These are phyloP conservation scores for Cyprinodon diabolis DNA, from an alignment of 2,797 vertebrate species.

Conservation along the genomic window DNA sequence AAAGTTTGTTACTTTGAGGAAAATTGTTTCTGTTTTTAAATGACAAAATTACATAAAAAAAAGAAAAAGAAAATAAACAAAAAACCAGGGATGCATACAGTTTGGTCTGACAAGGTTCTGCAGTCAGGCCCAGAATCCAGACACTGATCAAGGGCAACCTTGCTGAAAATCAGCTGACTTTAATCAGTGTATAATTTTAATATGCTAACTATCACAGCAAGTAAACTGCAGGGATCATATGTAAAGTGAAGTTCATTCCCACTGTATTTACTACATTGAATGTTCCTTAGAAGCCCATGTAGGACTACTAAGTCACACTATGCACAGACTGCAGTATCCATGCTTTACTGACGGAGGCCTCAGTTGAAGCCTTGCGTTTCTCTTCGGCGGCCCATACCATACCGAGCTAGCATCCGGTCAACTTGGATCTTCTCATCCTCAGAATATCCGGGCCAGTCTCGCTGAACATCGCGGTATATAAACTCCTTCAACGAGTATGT, in stretches of 20 bases:
- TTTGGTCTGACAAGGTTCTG: too few species aligned
- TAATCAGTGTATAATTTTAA: too few species aligned
- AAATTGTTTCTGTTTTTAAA: too few species aligned
- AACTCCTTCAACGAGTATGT: conserved; percentile 90
- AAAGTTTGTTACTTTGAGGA: too few species aligned
- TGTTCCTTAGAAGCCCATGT: not conserved
- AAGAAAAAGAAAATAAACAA: too few species aligned
- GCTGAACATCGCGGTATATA: conserved; percentile 88
- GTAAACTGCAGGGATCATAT: not conserved
- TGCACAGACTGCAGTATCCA: not conserved
- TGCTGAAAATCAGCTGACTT: too few species aligned
- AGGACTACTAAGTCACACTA: not conserved
- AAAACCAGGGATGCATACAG: too few species aligned
- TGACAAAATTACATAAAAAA: too few species aligned
- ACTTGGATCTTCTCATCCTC: conserved; percentile 85
- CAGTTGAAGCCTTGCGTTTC: not conserved
- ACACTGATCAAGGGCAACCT: too few species aligned
- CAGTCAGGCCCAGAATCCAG: too few species aligned
- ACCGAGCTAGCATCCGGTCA: conserved; percentile 86
- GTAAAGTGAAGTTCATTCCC: not conserved
- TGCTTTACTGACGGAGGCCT: not conserved
- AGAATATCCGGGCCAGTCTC: conserved; percentile 91
- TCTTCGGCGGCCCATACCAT: conserved; percentile 45
- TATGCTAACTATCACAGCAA: too few species aligned
- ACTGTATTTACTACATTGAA: not conserved